A percentile compares a stretch with the other conserved stretches of the same genome.
These are phyloP conservation scores for Epistrophe eligans DNA, from an alignment of 2,888 invertebrate genomes.

Conservation along the genomic window DNA sequence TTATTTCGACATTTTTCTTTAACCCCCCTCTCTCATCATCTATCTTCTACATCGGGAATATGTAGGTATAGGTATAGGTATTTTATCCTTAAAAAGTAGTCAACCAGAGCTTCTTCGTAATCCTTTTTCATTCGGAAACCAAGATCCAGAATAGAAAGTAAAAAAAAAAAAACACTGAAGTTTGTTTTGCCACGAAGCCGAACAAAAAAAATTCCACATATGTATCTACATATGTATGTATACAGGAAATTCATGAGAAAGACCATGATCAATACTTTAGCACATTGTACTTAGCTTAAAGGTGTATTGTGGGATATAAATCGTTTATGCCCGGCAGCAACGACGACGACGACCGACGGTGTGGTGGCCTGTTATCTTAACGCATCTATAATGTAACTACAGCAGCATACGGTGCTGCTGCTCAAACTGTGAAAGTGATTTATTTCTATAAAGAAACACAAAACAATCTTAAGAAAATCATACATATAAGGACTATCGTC, in stretches of 20 bases:
- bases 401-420: not conserved
- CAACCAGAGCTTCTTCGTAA: conserved; percentile 4
- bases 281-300: conserved; percentile 16
- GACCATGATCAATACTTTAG: not conserved
- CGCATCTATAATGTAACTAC: conserved; percentile 14
- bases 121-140: conserved; percentile 11
- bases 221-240: not conserved
- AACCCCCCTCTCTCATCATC: not conserved
- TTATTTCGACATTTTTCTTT: not conserved
- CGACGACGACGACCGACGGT: too few species aligned
- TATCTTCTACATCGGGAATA: not conserved
- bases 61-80: not conserved
- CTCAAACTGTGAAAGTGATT: conserved; percentile 14
- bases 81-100: conserved; percentile 18
- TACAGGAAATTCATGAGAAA: conserved; percentile 1
- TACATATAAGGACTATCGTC: not conserved
- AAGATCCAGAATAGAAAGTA: not conserved
- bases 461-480: not conserved
- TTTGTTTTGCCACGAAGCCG: conserved; percentile 14
- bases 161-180: not conserved
- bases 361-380: conserved; percentile 8
- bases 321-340: conserved; percentile 6
- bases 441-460: not conserved
- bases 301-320: conserved; percentile 15
- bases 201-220: not conserved